Base-by-base conservation (phyloP, 2,888 invertebrate species). In the Eilema sororculum region DNA sequence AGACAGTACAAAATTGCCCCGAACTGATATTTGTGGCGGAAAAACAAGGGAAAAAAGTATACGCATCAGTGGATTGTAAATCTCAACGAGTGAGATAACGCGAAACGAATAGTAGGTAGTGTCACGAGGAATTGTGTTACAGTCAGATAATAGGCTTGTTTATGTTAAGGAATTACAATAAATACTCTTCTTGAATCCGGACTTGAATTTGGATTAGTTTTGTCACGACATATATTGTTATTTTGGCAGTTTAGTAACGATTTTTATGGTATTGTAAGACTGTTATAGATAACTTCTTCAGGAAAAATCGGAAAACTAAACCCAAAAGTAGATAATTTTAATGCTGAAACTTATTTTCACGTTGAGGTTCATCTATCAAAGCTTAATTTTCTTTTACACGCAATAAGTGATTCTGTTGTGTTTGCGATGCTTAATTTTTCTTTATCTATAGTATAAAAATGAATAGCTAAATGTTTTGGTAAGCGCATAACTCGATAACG, bases 101-200 rank as follows among this genome's bases (percentile, higher is more conserved):
- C 37, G 74, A 73, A 78, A 78, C 74, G 68, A 78, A 82, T 78
- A 79, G 74, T 71, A 59, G 76, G 59, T 71, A 64, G 71, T 75
- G 79, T 77, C 77, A 73, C 74, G 30, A 56, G 12, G 69, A 78
- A 81, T 80, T 76, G 83, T 82, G 75, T 80, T 76, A 76, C 76
- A 76, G 64, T 41, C 72, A 72, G 67, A 76, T 75, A 80, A 82
- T 80, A 71, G 65, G n/a, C 65, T 58, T 80, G 72, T 80, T 82
- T 82, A 78, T 78, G 80, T 58, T 67, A 71, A 65, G 68, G 63
- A 64, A 66, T 71, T 68, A 77, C 82, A 60, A 71, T 78, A 77
- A 71, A 77, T 79, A 57, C 72, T 60, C 30, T 16, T 61, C 30
- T 4, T 57, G 61, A 65, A n/a, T 56, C 28, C 28, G 57, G 63